Evolutionary conservation across 1,140 invertebrate genomes (phyloP).

Genomic region (Temnothorax longispinosus): DNA sequence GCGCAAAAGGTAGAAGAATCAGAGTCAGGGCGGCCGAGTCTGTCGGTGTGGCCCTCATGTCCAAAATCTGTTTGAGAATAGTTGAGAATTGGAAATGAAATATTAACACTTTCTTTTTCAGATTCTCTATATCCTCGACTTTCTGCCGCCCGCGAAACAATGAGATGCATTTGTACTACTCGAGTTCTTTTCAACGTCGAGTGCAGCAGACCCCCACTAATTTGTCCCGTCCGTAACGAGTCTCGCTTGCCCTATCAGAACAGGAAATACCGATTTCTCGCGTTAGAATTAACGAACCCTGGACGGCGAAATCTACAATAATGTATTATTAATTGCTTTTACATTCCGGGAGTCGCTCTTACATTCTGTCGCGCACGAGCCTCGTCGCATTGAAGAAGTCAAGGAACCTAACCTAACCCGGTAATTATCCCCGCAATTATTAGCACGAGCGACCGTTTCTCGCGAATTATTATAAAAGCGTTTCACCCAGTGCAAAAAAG

Average conservation of each 20-base stretch:
- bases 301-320: conserved; percentile 50
- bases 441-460: neutral
- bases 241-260: conserved; percentile 33
- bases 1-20: conserved; percentile 1
- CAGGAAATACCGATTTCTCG: conserved; percentile 64
- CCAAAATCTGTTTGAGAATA: neutral
- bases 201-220: neutral
- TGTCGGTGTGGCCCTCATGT: neutral
- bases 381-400: too few relatives aligned
- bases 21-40: neutral
- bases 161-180: conserved; percentile 19
- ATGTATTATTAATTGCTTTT: conserved; percentile 10
- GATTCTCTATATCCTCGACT: conserved; percentile 5
- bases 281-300: conserved; percentile 69
- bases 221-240: conserved; percentile 34
- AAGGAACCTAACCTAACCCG: too few relatives aligned
- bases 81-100: neutral
- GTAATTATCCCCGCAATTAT: neutral
- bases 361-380: too few relatives aligned
- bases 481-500: conserved; percentile 43
- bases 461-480: neutral
- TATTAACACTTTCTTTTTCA: neutral
- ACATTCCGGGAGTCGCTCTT: neutral
- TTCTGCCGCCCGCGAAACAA: conserved; percentile 16
- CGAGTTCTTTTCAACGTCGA: conserved; percentile 46